Conservation (phyloP, 2,888 invertebrate species). For the Sclerodermus sp. region DNA sequence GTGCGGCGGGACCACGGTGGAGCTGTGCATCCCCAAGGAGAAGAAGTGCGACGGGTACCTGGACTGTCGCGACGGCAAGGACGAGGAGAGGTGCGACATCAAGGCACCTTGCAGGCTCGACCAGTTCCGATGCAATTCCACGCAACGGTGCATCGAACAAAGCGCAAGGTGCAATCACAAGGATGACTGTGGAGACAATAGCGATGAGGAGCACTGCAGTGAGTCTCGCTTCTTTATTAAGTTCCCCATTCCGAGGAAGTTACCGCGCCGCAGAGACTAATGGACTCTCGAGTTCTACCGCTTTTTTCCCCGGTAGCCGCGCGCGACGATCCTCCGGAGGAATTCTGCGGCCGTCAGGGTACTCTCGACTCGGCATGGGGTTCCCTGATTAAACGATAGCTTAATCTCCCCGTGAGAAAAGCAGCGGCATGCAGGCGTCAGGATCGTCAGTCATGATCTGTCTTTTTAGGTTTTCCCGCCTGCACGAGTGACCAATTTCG, state of each 20-base stretch:
- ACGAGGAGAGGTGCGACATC: constrained; percentile 76
- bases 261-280: too few species aligned
- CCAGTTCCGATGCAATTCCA: constrained; percentile 83
- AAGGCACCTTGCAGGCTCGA: constrained; percentile 69
- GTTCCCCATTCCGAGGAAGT: too few species aligned
- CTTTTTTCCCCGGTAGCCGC: too few species aligned
- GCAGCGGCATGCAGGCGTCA: too few species aligned
- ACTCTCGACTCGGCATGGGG: too few species aligned
- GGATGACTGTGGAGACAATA: constrained; percentile 88
- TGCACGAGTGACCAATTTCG: constrained; percentile 91
- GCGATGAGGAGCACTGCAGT: constrained; percentile 90
- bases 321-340: too few species aligned
- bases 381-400: too few species aligned
- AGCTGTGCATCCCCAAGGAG: constrained; percentile 83
- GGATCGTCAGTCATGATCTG: too few species aligned
- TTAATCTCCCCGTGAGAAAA: too few species aligned
- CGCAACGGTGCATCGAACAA: constrained; percentile 79
- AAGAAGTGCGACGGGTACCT: constrained; percentile 89
- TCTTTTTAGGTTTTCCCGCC: constrained; percentile 76
- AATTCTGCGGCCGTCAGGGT: too few species aligned
- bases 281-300: too few species aligned
- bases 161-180: constrained; percentile 81
- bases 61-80: constrained; percentile 83
- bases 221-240: constrained; percentile 59
- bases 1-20: constrained; percentile 70